Percentiles rank a stretch among this genome's conserved stretches.
Evolutionary conservation across 2,113 vertebrate species (phyloP).

Genomic region (Scalopus aquaticus): DNA sequence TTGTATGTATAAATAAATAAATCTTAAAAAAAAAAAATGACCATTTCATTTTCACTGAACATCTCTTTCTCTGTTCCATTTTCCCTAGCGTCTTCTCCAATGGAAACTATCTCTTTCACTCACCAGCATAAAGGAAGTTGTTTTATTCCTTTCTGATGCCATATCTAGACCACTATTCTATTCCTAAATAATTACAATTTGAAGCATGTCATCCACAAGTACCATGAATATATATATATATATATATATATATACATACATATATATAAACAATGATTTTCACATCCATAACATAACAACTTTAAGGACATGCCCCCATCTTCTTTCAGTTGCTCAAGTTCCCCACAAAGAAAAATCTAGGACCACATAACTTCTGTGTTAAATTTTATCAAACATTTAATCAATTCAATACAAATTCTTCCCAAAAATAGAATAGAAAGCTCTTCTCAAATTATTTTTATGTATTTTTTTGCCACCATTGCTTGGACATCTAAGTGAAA

Average conservation of each 20-base stretch:
- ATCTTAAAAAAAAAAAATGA: too few relatives aligned
- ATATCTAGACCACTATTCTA: background rate
- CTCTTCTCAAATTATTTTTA: too few relatives aligned
- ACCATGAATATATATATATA: background rate
- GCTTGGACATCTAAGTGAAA: too few relatives aligned
- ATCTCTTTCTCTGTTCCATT: conserved; percentile 26
- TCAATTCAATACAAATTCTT: too few relatives aligned
- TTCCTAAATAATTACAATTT: conserved; percentile 9
- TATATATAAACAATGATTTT: too few relatives aligned
- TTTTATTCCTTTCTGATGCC: background rate
- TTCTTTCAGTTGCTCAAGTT: background rate
- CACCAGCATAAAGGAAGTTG: background rate
- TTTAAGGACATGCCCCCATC: background rate
- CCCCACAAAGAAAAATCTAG: background rate
- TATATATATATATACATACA: too few relatives aligned
- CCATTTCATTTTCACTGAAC: background rate
- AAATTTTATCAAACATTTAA: too few relatives aligned
- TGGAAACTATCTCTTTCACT: conserved; percentile 17
- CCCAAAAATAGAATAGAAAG: too few relatives aligned
- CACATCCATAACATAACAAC: background rate
- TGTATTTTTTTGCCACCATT: too few relatives aligned
- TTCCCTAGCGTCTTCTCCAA: conserved; percentile 7
- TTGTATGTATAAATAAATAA: too few relatives aligned
- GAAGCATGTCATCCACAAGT: background rate
- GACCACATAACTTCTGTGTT: too few relatives aligned